Percentiles rank a stretch among this genome's conserved stretches.
These are phyloP conservation scores for Tricholaema leucomelas DNA, from an alignment of 2,113 vertebrate genomes.

Conservation along the genomic window DNA sequence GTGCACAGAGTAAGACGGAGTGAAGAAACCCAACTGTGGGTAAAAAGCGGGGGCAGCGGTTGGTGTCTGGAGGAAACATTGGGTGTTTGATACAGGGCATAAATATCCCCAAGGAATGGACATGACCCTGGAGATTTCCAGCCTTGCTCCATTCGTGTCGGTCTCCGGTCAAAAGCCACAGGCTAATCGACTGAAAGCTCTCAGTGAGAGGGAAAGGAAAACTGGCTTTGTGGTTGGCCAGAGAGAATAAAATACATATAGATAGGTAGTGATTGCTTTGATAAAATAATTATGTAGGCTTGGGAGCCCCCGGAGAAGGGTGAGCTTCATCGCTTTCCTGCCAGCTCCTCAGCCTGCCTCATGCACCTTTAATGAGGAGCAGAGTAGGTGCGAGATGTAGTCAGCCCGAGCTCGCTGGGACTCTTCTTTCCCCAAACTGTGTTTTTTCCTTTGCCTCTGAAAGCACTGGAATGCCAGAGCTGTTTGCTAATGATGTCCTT, in stretches of 20 bases:
- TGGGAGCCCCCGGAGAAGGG: not conserved
- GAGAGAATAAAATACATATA: not conserved
- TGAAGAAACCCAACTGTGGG: fast-evolving
- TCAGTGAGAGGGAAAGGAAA: not conserved
- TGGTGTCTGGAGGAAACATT: not conserved
- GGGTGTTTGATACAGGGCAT: not conserved
- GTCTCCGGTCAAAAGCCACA: not conserved
- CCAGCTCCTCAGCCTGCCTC: not conserved
- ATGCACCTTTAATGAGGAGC: not conserved
- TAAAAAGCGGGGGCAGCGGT: not conserved
- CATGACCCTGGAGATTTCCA: not conserved
- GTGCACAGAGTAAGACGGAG: fast-evolving
- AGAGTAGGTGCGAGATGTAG: not conserved
- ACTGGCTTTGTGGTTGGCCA: not conserved
- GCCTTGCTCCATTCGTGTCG: not conserved
- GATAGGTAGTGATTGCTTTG: not conserved
- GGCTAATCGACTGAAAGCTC: not conserved
- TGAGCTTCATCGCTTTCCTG: not conserved
- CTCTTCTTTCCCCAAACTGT: not conserved
- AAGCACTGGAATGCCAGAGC: not conserved
- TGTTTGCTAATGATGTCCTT: conserved; percentile 36
- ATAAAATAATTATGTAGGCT: conserved; percentile 3
- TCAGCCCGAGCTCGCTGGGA: not conserved
- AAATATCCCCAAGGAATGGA: not conserved
- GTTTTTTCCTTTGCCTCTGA: not conserved